Evolutionary conservation across 2,888 invertebrate species (phyloP).

Genomic region (Xylota sylvarum): DNA sequence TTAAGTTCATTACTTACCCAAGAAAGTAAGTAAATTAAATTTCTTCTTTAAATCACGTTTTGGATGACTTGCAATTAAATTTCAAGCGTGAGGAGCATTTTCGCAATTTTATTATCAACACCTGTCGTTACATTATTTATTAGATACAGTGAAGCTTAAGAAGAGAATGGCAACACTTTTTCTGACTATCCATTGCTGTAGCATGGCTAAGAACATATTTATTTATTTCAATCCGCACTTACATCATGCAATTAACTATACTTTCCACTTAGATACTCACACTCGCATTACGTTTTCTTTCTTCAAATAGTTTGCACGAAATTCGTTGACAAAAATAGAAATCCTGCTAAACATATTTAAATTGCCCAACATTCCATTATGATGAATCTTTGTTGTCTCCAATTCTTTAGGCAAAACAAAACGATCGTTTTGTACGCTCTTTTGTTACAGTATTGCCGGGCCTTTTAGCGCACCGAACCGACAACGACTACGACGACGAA

Average conservation of each 20-base stretch:
- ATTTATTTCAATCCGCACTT: neutral
- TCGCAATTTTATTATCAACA: too few species aligned
- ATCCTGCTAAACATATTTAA: slow-evolving; percentile 50
- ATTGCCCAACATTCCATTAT: slow-evolving; percentile 43
- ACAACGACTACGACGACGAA: slow-evolving; percentile 7
- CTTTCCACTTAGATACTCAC: neutral
- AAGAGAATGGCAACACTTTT: too few species aligned
- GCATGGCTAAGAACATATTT: too few species aligned
- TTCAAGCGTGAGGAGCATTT: too few species aligned
- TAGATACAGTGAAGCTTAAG: too few species aligned
- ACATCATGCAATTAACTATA: neutral
- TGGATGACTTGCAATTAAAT: too few species aligned
- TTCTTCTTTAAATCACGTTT: too few species aligned
- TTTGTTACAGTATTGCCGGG: slow-evolving; percentile 4
- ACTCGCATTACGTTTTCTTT: neutral
- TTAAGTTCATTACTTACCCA: too few species aligned
- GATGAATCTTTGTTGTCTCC: slow-evolving; percentile 13
- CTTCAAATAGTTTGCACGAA: slow-evolving; percentile 27
- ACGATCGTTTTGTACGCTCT: neutral
- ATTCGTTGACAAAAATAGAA: slow-evolving; percentile 32
- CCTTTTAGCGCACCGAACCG: slow-evolving; percentile 23
- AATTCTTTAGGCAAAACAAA: slow-evolving; percentile 12
- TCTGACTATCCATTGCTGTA: too few species aligned
- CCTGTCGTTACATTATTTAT: too few species aligned
- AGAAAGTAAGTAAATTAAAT: too few species aligned